phyloP scores from a whole-genome alignment of 2,113 vertebrate species.

The Tychaedon coryphoeus region DNA sequence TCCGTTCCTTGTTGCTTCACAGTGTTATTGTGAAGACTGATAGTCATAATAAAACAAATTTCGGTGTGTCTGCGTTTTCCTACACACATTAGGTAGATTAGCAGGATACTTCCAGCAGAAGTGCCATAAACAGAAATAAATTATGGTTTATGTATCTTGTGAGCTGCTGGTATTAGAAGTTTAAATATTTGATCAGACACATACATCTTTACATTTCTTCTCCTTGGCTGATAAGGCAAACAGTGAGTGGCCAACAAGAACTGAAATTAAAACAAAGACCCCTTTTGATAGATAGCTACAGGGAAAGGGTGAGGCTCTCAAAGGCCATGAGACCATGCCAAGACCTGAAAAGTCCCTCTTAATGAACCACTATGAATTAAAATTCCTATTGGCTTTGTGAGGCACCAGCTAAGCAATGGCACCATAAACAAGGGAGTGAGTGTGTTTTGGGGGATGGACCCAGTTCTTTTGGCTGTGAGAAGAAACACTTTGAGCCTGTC shows the following conservation, averaged over 20 bases:
- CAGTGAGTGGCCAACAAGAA: background rate
- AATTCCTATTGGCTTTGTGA: background rate
- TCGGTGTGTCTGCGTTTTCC: background rate
- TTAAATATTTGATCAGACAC: constrained; percentile 47
- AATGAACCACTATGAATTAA: background rate
- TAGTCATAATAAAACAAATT: background rate
- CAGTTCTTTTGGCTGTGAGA: background rate
- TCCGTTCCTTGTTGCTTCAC: background rate
- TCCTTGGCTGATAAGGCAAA: background rate
- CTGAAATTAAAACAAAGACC: background rate
- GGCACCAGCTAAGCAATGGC: background rate
- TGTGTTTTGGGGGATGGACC: background rate
- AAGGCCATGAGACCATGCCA: background rate
- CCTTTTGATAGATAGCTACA: background rate
- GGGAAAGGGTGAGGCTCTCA: background rate
- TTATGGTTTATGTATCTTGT: background rate
- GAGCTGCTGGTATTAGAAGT: constrained; percentile 26
- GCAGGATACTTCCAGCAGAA: constrained; percentile 28
- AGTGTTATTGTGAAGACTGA: background rate
- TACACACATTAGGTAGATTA: constrained; percentile 34
- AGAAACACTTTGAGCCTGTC: background rate
- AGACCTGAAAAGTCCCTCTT: background rate
- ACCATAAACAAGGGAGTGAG: background rate
- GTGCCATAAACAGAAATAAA: constrained; percentile 22
- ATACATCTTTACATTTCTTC: background rate